Evolutionary conservation across 23 tunicate genomes (phyloP).

Genomic region (Clavelina lepadiformis): DNA sequence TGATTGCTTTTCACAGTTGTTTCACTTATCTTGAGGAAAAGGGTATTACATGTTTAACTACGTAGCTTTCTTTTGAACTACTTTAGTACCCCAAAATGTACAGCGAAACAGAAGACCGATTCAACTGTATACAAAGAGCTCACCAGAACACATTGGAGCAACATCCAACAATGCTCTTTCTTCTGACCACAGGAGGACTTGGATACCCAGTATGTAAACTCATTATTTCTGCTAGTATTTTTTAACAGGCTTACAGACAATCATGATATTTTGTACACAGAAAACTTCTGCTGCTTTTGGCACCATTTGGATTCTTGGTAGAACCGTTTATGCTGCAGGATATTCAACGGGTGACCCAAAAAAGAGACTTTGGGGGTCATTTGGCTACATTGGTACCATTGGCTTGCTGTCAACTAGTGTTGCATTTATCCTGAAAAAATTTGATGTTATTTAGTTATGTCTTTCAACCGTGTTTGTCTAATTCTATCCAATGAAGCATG

Average conservation of each 20-base stretch:
- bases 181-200: constrained; percentile 40
- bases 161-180: constrained; percentile 42
- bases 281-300: constrained; percentile 50
- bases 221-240: background rate
- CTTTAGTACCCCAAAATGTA: constrained; percentile 73
- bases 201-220: constrained; percentile 40
- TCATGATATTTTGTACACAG: constrained; percentile 7
- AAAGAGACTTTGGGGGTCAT: constrained; percentile 39
- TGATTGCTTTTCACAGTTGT: background rate
- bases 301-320: constrained; percentile 39
- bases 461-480: too few relatives aligned
- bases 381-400: constrained; percentile 33
- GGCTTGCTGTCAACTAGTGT: constrained; percentile 28
- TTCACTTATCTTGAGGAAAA: background rate
- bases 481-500: too few relatives aligned
- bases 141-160: constrained; percentile 67
- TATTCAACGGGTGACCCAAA: constrained; percentile 51
- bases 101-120: constrained; percentile 36
- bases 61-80: too few relatives aligned
- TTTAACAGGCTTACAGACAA: background rate
- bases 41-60: background rate
- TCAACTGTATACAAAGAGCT: constrained; percentile 71
- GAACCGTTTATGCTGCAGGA: constrained; percentile 54
- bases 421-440: constrained; percentile 28
- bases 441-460: constrained; percentile 28